phyloP scores from a whole-genome alignment of 30 jellyfish, hydroid and myxozoan genomes.

The Haliclystus octoradiatus region DNA sequence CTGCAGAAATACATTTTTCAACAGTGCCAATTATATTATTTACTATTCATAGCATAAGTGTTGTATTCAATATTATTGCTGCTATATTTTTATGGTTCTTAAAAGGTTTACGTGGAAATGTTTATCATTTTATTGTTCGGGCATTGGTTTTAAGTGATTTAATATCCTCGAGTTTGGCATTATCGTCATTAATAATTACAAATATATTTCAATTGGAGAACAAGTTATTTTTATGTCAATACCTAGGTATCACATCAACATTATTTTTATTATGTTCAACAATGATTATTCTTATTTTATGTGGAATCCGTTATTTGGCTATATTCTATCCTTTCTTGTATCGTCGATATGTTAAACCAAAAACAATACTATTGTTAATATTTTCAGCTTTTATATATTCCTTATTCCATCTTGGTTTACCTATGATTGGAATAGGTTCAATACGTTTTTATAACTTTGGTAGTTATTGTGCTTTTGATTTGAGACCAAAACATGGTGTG shows the following conservation, averaged over 20 bases:
- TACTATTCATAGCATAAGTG: constrained; percentile 7
- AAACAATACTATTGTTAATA: constrained; percentile 12
- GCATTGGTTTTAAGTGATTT: constrained; percentile 43
- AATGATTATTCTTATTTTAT: constrained; percentile 36
- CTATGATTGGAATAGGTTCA: constrained; percentile 50
- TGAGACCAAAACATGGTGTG: constrained; percentile 10
- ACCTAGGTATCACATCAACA: constrained; percentile 43
- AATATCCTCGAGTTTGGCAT: constrained; percentile 18
- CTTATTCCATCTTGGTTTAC: constrained; percentile 27
- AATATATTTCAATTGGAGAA: constrained; percentile 2
- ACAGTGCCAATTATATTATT: no score
- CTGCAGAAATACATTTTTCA: no score
- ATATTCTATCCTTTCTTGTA: constrained; percentile 47
- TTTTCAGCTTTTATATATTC: constrained; percentile 41
- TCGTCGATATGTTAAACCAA: constrained; percentile 26
- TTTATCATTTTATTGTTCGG: constrained; percentile 37
- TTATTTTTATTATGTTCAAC: constrained; percentile 50
- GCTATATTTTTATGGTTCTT: constrained; percentile 25
- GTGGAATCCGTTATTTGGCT: constrained; percentile 48
- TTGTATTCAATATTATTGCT: constrained; percentile 23
- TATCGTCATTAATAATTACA: constrained; percentile 21
- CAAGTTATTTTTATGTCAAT: constrained; percentile 13
- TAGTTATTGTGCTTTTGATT: constrained; percentile 50
- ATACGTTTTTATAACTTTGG: constrained; percentile 36
- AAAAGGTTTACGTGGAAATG: constrained; percentile 26